Evolutionary conservation across 2,797 vertebrate genomes (phyloP).

Genomic region (Sciaenops ocellatus): DNA sequence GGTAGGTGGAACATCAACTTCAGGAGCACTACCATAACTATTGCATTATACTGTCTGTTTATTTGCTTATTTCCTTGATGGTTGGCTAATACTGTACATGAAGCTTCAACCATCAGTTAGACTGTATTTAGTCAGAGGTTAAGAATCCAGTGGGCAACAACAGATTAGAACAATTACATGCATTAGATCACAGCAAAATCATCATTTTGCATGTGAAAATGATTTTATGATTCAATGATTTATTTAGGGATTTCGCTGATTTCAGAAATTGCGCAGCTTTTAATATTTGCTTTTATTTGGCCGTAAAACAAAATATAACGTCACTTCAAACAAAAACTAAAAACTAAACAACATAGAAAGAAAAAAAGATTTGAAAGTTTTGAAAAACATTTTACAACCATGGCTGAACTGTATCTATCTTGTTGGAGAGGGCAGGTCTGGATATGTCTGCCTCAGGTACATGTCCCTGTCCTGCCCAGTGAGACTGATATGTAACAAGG

Average conservation of each 20-base stretch:
- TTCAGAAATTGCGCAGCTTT: constrained; percentile 32
- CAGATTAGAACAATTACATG: constrained; percentile 47
- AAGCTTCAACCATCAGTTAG: constrained; percentile 14
- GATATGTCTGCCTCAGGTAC: constrained; percentile 46
- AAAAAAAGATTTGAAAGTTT: neutral
- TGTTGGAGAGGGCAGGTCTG: constrained; percentile 50
- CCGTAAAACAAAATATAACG: neutral
- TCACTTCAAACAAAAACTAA: neutral
- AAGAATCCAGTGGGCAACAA: constrained; percentile 26
- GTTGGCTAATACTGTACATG: constrained; percentile 47
- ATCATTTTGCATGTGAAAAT: constrained; percentile 23
- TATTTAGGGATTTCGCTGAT: constrained; percentile 18
- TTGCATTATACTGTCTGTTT: constrained; percentile 75
- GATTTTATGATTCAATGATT: constrained; percentile 5
- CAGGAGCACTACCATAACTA: constrained; percentile 64
- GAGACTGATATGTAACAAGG: constrained; percentile 70
- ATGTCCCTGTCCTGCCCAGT: constrained; percentile 60
- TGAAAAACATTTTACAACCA: constrained; percentile 5
- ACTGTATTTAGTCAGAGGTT: constrained; percentile 52
- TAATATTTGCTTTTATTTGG: constrained; percentile 18
- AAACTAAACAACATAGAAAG: neutral
- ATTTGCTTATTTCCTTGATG: constrained; percentile 71
- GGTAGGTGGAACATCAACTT: constrained; percentile 79
- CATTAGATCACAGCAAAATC: constrained; percentile 28
- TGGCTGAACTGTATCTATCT: constrained; percentile 40